Percentiles rank a stretch among this genome's conserved stretches.
Evolutionary conservation across 1,140 invertebrate species (phyloP).

Genomic region (Diorhabda carinulata): DNA sequence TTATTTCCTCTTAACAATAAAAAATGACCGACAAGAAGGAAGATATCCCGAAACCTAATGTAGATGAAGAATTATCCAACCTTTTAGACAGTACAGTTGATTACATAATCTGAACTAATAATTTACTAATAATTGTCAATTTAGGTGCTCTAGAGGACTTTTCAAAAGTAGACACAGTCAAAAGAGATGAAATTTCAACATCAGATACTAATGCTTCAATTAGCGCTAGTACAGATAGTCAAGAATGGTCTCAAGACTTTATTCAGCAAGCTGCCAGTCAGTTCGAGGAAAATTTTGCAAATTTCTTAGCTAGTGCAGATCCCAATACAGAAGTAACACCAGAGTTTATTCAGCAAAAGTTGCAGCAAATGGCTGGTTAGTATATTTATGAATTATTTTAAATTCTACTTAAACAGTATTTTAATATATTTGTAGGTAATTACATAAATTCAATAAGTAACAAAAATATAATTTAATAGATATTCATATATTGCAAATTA

Average conservation of each 20-base stretch:
- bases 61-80: slow-evolving; percentile 42
- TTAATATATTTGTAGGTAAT: no score
- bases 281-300: slow-evolving; percentile 60
- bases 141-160: slow-evolving; percentile 59
- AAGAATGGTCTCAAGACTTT: slow-evolving; percentile 60
- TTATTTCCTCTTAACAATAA: not conserved
- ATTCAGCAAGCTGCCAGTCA: slow-evolving; percentile 58
- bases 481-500: not conserved
- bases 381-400: not conserved
- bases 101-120: slow-evolving; percentile 5
- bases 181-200: slow-evolving; percentile 28
- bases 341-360: slow-evolving; percentile 37
- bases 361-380: slow-evolving; percentile 43
- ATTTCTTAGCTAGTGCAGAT: slow-evolving; percentile 49
- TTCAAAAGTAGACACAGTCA: slow-evolving; percentile 43
- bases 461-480: not conserved
- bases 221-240: slow-evolving; percentile 18
- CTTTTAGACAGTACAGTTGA: slow-evolving; percentile 42
- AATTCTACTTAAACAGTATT: no score
- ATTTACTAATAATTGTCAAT: slow-evolving; percentile 14
- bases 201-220: not conserved
- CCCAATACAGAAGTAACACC: slow-evolving; percentile 44
- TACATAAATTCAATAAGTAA: not conserved
- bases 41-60: slow-evolving; percentile 23
- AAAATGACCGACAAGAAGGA: slow-evolving; percentile 38